Percentiles rank a stretch among this genome's conserved stretches.
Evolutionary conservation across 1,140 invertebrate genomes (phyloP).

Genomic region (Drosophila asahinai): DNA sequence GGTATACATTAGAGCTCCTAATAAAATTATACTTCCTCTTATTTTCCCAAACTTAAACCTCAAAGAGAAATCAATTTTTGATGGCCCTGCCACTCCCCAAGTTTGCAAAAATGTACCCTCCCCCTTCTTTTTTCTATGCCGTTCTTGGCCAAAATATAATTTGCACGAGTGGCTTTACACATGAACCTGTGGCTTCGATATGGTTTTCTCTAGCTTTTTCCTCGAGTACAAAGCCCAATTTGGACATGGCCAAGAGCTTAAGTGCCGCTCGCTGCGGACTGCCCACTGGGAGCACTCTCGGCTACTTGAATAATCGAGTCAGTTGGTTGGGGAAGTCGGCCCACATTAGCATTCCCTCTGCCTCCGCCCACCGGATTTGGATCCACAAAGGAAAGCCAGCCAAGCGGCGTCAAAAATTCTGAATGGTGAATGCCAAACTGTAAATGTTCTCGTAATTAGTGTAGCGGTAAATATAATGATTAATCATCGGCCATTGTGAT

Average conservation of each 20-base stretch:
- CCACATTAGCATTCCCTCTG: slow-evolving; percentile 36
- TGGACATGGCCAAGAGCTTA: slow-evolving; percentile 39
- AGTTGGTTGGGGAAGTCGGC: slow-evolving; percentile 30
- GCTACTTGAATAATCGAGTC: slow-evolving; percentile 23
- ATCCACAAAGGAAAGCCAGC: slow-evolving; percentile 35
- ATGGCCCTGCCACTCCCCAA: neutral
- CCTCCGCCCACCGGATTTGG: slow-evolving; percentile 13
- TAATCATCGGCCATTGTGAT: slow-evolving; percentile 29
- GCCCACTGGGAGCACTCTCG: slow-evolving; percentile 44
- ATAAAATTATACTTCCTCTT: neutral
- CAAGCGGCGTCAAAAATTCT: slow-evolving; percentile 20
- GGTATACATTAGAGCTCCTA: too few relatives aligned
- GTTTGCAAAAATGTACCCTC: neutral
- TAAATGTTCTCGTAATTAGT: slow-evolving; percentile 36
- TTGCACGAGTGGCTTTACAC: slow-evolving; percentile 27
- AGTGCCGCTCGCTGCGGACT: slow-evolving; percentile 27
- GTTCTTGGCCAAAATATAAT: slow-evolving; percentile 35
- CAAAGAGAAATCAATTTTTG: slow-evolving; percentile 12
- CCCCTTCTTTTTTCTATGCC: neutral
- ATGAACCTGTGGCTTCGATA: slow-evolving; percentile 43
- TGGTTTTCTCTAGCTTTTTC: slow-evolving; percentile 6
- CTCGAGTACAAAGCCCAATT: slow-evolving; percentile 31
- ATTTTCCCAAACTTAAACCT: neutral
- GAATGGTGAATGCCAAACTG: slow-evolving; percentile 45
- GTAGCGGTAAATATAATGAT: slow-evolving; percentile 42